Percentiles rank a stretch among this genome's conserved stretches.
phyloP scores from a whole-genome alignment of 2,113 vertebrate species.

The Cyphotilapia sp. region DNA sequence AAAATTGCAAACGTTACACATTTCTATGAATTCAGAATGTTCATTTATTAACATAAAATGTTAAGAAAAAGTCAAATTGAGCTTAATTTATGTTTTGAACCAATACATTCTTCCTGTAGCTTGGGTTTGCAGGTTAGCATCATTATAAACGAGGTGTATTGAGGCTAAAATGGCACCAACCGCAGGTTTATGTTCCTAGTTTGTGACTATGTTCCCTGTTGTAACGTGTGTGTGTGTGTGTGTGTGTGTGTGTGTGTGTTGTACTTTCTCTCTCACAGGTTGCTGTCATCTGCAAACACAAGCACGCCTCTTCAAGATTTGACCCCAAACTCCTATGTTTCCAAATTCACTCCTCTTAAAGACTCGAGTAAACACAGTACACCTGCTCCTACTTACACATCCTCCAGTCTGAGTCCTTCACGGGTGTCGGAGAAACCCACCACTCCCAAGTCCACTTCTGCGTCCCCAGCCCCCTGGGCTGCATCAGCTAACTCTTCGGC shows the following conservation, averaged over 20 bases:
- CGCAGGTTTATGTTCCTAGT: not conserved
- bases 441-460: not conserved
- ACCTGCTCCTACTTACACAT: not conserved
- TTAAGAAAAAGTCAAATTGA: not conserved
- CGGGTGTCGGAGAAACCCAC: slow-evolving; percentile 32
- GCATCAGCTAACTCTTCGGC: not conserved
- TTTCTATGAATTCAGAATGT: not conserved
- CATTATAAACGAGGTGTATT: not conserved
- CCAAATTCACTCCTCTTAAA: slow-evolving; percentile 1
- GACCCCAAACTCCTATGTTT: slow-evolving; percentile 5
- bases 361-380: not conserved
- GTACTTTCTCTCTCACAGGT: slow-evolving; percentile 20
- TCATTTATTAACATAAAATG: not conserved
- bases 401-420: slow-evolving; percentile 19
- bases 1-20: not conserved
- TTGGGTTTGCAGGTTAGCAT: not conserved
- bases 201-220: not conserved
- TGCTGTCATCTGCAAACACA: not conserved
- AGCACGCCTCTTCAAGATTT: not conserved
- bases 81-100: not conserved
- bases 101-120: not conserved
- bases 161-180: not conserved
- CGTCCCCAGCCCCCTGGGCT: not conserved
- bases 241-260: not conserved
- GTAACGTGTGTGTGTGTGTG: not conserved